phyloP scores from a whole-genome alignment of 2,113 vertebrate species.

The Cheilinus undulatus region DNA sequence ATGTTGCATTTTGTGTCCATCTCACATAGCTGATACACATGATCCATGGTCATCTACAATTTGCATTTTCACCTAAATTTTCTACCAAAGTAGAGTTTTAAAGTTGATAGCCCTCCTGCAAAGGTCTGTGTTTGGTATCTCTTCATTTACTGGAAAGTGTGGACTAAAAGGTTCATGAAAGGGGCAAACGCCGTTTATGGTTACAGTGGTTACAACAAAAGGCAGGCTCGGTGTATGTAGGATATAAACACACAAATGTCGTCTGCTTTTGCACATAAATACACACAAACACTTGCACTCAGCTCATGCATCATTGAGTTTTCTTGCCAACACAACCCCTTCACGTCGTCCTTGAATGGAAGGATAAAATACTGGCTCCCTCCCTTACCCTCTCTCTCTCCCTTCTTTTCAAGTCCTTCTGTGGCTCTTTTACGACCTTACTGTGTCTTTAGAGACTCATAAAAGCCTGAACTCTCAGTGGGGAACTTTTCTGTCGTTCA shows the following conservation, averaged over 20 bases:
- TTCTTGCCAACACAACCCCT: conserved; percentile 16
- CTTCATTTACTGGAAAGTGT: not conserved
- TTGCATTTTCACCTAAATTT: no score
- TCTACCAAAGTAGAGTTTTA: not conserved
- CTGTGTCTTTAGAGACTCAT: conserved; percentile 48
- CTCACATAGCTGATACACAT: not conserved
- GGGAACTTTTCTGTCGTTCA: conserved; percentile 2
- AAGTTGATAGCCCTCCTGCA: not conserved
- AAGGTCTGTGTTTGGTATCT: not conserved
- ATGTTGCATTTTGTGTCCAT: not conserved
- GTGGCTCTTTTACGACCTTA: conserved; percentile 50
- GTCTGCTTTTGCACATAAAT: not conserved
- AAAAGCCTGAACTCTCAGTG: conserved; percentile 49
- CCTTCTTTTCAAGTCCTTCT: conserved; percentile 19
- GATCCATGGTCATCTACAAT: not conserved
- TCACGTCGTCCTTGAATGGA: conserved; percentile 42
- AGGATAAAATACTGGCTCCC: conserved; percentile 36
- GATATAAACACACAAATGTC: conserved; percentile 12
- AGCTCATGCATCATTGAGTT: conserved; percentile 11
- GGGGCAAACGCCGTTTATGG: not conserved
- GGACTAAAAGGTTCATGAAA: not conserved
- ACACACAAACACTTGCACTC: not conserved
- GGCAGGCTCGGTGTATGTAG: not conserved
- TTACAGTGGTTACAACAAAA: not conserved
- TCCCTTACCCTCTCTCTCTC: not conserved